These are phyloP conservation scores for Nettapus auritus DNA, from an alignment of 2,113 vertebrate genomes.

Conservation along the genomic window DNA sequence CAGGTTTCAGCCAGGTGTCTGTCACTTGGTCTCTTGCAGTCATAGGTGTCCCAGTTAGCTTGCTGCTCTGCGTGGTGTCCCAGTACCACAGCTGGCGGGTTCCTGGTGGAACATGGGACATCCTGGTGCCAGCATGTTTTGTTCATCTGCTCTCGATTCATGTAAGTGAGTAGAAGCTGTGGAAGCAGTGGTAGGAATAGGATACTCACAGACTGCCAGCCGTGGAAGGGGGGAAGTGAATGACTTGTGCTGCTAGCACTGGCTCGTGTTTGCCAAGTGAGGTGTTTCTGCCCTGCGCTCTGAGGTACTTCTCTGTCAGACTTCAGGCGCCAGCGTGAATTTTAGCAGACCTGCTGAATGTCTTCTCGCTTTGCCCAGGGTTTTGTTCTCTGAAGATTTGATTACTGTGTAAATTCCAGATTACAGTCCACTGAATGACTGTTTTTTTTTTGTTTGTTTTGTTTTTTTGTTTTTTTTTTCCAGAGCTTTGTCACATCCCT, in stretches of 20 bases:
- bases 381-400: slow-evolving; percentile 41
- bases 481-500: not conserved
- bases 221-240: too few relatives aligned
- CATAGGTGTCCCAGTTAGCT: not conserved
- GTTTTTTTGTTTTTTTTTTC: too few relatives aligned
- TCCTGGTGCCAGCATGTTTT: not conserved
- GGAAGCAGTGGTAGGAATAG: not conserved
- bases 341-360: slow-evolving; percentile 13
- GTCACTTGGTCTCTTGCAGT: not conserved
- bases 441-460: not conserved
- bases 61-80: fast-evolving
- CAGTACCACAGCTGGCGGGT: not conserved
- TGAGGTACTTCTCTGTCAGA: not conserved
- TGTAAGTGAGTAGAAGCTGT: not conserved
- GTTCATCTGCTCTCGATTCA: not conserved
- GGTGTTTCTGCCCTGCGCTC: not conserved
- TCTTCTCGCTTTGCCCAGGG: not conserved
- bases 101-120: not conserved
- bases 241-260: not conserved
- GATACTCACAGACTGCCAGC: not conserved
- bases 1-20: not conserved
- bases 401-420: slow-evolving; percentile 14
- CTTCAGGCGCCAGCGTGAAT: not conserved
- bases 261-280: fast-evolving
- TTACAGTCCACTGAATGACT: not conserved